Evolutionary conservation across 2,797 vertebrate genomes (phyloP).

Genomic region (Buceros bicornis): DNA sequence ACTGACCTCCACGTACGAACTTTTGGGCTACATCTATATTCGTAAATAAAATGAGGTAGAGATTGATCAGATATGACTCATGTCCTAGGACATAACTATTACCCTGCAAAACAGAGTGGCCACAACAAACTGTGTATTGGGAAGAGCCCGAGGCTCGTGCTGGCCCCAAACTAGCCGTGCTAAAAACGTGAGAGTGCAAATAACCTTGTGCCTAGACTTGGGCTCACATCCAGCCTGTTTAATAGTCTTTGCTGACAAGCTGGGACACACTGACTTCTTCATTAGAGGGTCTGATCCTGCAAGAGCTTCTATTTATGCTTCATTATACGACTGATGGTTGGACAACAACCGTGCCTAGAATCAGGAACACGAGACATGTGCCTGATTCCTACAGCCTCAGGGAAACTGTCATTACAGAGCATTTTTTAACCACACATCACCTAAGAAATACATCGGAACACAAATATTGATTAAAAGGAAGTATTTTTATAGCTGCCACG

Average conservation of each 20-base stretch:
- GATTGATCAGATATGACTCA: background rate
- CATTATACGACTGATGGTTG: background rate
- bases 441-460: background rate
- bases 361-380: background rate
- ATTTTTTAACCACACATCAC: background rate
- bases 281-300: background rate
- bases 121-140: background rate
- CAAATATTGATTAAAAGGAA: background rate
- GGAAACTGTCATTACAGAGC: background rate
- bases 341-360: background rate
- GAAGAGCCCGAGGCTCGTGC: background rate
- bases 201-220: background rate
- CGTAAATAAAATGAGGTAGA: background rate
- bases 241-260: background rate
- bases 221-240: background rate
- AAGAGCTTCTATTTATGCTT: background rate
- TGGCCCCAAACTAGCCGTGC: background rate
- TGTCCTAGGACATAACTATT: background rate
- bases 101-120: background rate
- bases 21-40: background rate
- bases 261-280: background rate
- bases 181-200: background rate
- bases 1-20: background rate
- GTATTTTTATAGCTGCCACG: background rate
- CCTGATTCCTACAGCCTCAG: background rate